Conservation (phyloP, 2,797 vertebrate species). For the Ispidina lecontei region DNA sequence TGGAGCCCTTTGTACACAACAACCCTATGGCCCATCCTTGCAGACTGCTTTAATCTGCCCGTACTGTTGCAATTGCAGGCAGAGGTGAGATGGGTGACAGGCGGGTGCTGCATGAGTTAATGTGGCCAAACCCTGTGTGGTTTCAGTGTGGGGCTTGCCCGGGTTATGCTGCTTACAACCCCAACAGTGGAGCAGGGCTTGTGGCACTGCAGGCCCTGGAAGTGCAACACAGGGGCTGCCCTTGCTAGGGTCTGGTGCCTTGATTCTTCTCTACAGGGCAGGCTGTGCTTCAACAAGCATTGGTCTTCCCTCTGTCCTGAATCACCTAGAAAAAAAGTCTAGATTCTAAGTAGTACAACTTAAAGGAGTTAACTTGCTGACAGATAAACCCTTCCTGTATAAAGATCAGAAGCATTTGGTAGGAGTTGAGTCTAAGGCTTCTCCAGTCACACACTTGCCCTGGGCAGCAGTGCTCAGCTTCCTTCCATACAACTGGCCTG, state of each 20-base stretch:
- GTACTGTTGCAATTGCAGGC: not conserved
- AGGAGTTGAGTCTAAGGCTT: not conserved
- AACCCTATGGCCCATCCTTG: not conserved
- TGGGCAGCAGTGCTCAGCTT: not conserved
- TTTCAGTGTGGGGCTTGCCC: not conserved
- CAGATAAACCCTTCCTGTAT: not conserved
- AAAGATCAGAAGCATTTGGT: not conserved
- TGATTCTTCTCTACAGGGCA: not conserved
- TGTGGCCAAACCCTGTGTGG: not conserved
- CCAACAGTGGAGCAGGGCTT: accelerated
- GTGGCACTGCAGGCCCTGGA: not conserved
- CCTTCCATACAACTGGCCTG: not conserved
- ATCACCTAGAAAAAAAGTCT: not conserved
- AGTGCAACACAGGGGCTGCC: not conserved
- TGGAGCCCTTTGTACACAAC: not conserved
- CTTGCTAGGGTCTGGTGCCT: not conserved
- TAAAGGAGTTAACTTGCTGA: not conserved
- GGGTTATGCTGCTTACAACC: not conserved
- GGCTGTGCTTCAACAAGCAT: not conserved
- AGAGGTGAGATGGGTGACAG: not conserved
- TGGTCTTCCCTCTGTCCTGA: accelerated
- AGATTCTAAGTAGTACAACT: not conserved
- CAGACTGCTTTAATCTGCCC: not conserved
- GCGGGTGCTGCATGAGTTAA: not conserved
- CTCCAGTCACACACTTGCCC: not conserved